Evolutionary conservation across 1,140 invertebrate species (phyloP), one percentile per base, ranked within the genome.

Genomic region (Diploscapter pachys): DNA sequence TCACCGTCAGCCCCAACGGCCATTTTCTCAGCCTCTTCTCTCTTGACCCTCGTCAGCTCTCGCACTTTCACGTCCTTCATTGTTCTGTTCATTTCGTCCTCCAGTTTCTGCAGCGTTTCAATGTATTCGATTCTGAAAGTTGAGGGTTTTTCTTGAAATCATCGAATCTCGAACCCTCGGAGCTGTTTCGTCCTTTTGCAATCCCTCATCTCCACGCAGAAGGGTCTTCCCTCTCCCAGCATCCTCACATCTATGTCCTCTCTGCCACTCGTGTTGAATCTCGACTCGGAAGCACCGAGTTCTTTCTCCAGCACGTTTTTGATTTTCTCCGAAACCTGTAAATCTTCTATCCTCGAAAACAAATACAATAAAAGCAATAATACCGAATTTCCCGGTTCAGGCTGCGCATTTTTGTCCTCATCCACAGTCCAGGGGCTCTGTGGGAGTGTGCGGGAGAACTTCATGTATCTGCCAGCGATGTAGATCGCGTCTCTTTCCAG

Each of bases 141-240:
- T 11, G 52, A 3, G 1, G 8, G 2, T 3, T 69, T 69, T 2
- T 53, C 13, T 48, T 50, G 52, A 52, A 72, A 72, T 54, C 52
- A 52, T 8, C 9, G 63, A 31, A 65, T 9, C 8, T 49, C 51
- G 8, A 65, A 68, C 72, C 67, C 76, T 63, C 73, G 53, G 11
- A 78, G 54, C 4, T 59, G 48, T 5, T 56, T 3, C n/a, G 77
- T 78, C 4, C 50, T 59, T 50, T 65, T 68, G 59, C 75, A 75
- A 71, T 82, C 80, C 50, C 72, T 63, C 13, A 83, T 59, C 48
- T 84, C 70, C 31, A 85, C 81, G 13, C 80, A 82, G 70, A 86
- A 86, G 13, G 86, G 85, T 68, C 86, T 62, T 79, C 88, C 88
- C 63, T 75, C 83, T 59, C 88, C 88, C 5, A 88, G 73, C 87